Base-by-base conservation (phyloP, 2,113 vertebrate species). In the Leptobrachium ailaonicum region DNA sequence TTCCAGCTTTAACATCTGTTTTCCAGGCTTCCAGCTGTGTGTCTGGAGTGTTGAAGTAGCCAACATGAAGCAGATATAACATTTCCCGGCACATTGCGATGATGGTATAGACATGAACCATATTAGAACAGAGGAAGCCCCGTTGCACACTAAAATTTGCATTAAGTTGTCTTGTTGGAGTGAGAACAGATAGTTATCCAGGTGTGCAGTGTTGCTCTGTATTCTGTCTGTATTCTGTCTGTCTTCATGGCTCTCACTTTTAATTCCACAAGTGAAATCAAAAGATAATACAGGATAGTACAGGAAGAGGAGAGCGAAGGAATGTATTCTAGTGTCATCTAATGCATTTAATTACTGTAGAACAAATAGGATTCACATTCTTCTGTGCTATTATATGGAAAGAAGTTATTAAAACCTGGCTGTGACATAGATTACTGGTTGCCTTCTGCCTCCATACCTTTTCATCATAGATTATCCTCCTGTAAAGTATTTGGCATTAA, bases 121-220 rank as follows among this genome's bases (percentile, higher is more conserved):
- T 47, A 79, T 73, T 44, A 74, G 56, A 73, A 67, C 13, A 56
- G 71, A 80, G 50, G 78, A 67, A 73, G 64, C 53, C 68, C 63
- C 53, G 42, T 4, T 74, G 50, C 41, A 44, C 62, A 67, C 71
- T 73, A 73, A 80, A 64, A 68, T 74, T 73, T 68, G 71, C 63
- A 73, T 73, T 80, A 74, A 80, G 41, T 42, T 67, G 71, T 73
- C 71, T 74, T 68, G n/a, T 47, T 54, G 66, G 78, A 80, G 42
- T 74, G 78, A 58, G 71, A 80, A 66, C 78, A 80, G 78, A 80
- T 80, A 53, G 74, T 63, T 72, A 66, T 56, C 78, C 70, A 45
- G 53, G 62, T 67, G 71, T 72, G 47, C 67, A 60, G 20, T n/a
- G 50, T 67, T 58, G 47, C 9, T 6, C 71, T 74, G 50, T 45